Evolutionary conservation across 2,797 vertebrate genomes (phyloP).

Genomic region (Clarias fuscus): DNA sequence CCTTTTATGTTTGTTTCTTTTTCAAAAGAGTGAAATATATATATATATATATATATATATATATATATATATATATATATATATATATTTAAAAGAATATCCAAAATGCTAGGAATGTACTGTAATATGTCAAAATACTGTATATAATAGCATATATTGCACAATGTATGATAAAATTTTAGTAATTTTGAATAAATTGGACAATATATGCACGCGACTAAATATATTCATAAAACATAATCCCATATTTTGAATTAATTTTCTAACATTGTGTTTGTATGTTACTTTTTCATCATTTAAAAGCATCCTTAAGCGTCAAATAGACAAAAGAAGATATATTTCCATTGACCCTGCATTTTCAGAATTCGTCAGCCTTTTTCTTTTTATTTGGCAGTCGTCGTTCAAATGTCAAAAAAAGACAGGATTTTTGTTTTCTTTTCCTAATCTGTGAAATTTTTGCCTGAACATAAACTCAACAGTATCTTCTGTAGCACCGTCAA

Average conservation of each 20-base stretch:
- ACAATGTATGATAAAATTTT: conserved; percentile 65
- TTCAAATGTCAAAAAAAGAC: not conserved
- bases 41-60: conserved; percentile 16
- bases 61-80: conserved; percentile 21
- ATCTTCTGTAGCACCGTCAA: conserved; percentile 20
- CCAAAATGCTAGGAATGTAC: conserved; percentile 59
- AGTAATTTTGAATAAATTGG: conserved; percentile 70
- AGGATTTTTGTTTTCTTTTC: not conserved
- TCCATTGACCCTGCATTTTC: conserved; percentile 26
- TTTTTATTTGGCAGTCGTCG: conserved; percentile 17
- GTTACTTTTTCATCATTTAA: conserved; percentile 49
- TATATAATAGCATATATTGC: conserved; percentile 69
- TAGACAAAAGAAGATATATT: conserved; percentile 30
- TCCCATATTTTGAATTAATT: conserved; percentile 58
- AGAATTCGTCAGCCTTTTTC: conserved; percentile 16
- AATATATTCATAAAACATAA: conserved; percentile 60
- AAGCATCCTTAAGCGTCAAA: conserved; percentile 47
- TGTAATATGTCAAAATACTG: conserved; percentile 59
- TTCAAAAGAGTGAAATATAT: conserved; percentile 53
- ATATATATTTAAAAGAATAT: conserved; percentile 51
- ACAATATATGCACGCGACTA: conserved; percentile 66
- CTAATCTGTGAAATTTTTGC: not conserved
- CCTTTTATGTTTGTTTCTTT: conserved; percentile 50
- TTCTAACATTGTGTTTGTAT: conserved; percentile 55
- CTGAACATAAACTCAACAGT: conserved; percentile 8